Evolutionary conservation across 2,888 invertebrate genomes (phyloP).

Genomic region (Galeopsomyia nigrocyanea): DNA sequence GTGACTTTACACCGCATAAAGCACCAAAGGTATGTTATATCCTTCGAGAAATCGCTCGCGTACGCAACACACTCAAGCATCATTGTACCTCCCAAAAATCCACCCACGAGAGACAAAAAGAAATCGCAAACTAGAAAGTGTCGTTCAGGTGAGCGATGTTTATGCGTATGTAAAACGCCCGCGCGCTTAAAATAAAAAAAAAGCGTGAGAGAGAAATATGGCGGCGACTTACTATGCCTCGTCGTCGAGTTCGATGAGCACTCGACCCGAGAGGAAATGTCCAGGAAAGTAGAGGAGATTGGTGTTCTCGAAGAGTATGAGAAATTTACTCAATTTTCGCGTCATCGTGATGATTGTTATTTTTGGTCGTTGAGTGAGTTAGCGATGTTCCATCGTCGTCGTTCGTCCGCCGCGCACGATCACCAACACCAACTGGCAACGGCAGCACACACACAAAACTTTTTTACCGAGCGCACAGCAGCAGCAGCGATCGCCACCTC

Average conservation of each 20-base stretch:
- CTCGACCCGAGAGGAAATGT: conserved; percentile 91
- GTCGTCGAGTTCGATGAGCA: conserved; percentile 92
- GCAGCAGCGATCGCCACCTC: conserved; percentile 28
- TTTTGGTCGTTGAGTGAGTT: too few species aligned
- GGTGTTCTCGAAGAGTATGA: conserved; percentile 94
- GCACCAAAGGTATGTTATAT: too few species aligned
- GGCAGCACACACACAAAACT: too few species aligned
- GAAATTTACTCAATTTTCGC: conserved; percentile 90
- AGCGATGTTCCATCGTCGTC: too few species aligned
- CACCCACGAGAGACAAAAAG: neutral
- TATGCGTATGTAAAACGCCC: neutral
- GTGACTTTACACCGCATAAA: too few species aligned
- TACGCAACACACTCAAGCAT: neutral
- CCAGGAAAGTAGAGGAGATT: conserved; percentile 94
- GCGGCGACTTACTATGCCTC: conserved; percentile 75
- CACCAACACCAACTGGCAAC: too few species aligned
- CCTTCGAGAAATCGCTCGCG: neutral
- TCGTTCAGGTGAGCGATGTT: too few species aligned
- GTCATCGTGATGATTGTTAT: conserved; percentile 73
- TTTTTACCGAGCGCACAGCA: neutral
- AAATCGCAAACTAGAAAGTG: neutral
- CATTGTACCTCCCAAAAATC: too few species aligned
- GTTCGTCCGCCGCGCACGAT: neutral
- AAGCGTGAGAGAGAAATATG: conserved; percentile 9
- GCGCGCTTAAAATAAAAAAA: neutral